Base-by-base conservation (phyloP, 2,888 invertebrate genomes). In the Steinernema hermaphroditum region DNA sequence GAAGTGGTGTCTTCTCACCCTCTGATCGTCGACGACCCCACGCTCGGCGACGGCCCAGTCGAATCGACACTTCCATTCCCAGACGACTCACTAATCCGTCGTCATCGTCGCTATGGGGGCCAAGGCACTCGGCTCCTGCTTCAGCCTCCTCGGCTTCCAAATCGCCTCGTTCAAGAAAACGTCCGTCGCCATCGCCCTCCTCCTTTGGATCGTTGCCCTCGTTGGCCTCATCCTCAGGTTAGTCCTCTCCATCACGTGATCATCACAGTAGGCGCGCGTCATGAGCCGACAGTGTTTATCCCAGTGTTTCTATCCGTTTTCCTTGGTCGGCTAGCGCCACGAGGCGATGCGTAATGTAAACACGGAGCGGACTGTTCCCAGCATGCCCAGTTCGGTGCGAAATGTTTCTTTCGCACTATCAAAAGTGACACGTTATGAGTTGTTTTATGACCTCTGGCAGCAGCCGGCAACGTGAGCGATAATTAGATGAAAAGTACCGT, bases 41-140 rank as follows among this genome's bases (percentile, higher is more conserved):
- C 62, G 62, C 62, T 62, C 32, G 62, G 27, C 62, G 62, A 27
- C 62, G 62, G 62, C 62, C 62, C 62, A 1, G 16, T 62, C 62
- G n/a, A 54, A 62, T 29, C 16, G 32, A 12, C 62, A 62, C 62
- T 62, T 62, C 62, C 62, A 62, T 62, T 62, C 62, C 32, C 14
- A 62, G 62, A 62, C 29, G 16, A 62, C 54, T 6, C 27, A 6
- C 54, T 62, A 34, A 62, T 62, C 50, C 50, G 22, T 37, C 62
- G 62, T 29, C 62, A 16, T 29, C 62, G 4, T 27, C 32, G 16
- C 62, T 16, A 62, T 62, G 62, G 62, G 62, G 32, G 62, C 62
- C 6, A 62, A 62, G 37, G 37, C 37, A 32, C 62, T 62, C 8
- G 32, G 27, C 34, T 62, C 62, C 32, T 62, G 62, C 29, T 62